A percentile compares a stretch with the other conserved stretches of the same genome.
Evolutionary conservation across 2,797 vertebrate species (phyloP).

Genomic region (Leptodactylus fallax): DNA sequence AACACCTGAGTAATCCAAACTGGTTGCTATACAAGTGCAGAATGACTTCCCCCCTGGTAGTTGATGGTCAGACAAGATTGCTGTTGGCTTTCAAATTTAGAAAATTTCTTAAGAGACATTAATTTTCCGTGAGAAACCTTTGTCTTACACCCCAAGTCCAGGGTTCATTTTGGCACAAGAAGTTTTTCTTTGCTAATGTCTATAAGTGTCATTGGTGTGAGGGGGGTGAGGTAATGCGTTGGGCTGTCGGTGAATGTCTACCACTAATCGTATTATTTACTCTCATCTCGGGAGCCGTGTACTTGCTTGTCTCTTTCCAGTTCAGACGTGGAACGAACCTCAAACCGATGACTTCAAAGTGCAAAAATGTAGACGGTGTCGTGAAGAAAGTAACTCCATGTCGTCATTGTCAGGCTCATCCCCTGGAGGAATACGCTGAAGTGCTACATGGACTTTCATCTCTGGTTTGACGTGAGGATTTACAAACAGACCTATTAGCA

Average conservation of each 20-base stretch:
- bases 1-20: background rate
- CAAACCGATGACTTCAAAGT: conserved; percentile 37
- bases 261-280: conserved; percentile 19
- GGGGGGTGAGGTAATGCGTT: conserved; percentile 1
- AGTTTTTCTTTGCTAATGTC: background rate
- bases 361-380: conserved; percentile 37
- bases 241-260: background rate
- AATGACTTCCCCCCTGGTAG: background rate
- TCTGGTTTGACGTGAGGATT: conserved; percentile 15
- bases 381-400: background rate
- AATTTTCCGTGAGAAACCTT: too few species aligned
- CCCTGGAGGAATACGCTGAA: background rate
- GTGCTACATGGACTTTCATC: background rate
- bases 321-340: conserved; percentile 15
- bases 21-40: background rate
- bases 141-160: background rate
- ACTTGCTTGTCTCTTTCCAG: conserved; percentile 40
- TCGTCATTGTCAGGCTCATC: background rate
- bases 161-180: background rate
- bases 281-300: background rate
- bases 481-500: conserved; percentile 20
- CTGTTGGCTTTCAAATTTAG: background rate
- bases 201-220: background rate
- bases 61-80: too few species aligned
- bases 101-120: background rate